Conservation (phyloP, 2,113 vertebrate genomes). For the Mixornis gularis region DNA sequence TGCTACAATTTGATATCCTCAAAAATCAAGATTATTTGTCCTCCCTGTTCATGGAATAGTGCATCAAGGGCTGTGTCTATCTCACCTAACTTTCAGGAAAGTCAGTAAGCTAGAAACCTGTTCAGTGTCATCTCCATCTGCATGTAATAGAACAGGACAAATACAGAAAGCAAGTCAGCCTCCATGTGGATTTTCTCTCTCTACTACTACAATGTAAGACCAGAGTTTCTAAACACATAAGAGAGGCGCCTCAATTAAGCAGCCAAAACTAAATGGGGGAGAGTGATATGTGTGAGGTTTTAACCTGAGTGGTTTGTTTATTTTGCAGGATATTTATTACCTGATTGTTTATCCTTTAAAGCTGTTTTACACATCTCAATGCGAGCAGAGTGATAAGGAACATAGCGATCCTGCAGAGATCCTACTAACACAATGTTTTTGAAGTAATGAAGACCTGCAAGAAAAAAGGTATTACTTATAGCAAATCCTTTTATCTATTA, state of each 20-base stretch:
- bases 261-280: neutral
- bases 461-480: neutral
- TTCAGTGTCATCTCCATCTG: neutral
- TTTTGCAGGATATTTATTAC: conserved; percentile 67
- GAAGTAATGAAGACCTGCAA: conserved; percentile 92
- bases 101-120: neutral
- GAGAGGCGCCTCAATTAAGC: neutral
- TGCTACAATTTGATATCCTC: neutral
- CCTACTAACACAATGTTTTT: conserved; percentile 95
- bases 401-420: conserved; percentile 96
- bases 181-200: neutral
- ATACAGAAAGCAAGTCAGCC: neutral
- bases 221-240: neutral
- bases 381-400: conserved; percentile 96
- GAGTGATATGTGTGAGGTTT: neutral
- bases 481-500: neutral
- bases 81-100: neutral
- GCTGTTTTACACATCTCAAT: conserved; percentile 99
- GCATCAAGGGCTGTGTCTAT: neutral
- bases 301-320: neutral
- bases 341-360: conserved; percentile 97
- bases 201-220: neutral
- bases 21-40: neutral
- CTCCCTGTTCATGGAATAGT: neutral
- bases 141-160: neutral